Base-by-base conservation (phyloP, 2,888 invertebrate genomes). In the Trissoscelio sp. region DNA sequence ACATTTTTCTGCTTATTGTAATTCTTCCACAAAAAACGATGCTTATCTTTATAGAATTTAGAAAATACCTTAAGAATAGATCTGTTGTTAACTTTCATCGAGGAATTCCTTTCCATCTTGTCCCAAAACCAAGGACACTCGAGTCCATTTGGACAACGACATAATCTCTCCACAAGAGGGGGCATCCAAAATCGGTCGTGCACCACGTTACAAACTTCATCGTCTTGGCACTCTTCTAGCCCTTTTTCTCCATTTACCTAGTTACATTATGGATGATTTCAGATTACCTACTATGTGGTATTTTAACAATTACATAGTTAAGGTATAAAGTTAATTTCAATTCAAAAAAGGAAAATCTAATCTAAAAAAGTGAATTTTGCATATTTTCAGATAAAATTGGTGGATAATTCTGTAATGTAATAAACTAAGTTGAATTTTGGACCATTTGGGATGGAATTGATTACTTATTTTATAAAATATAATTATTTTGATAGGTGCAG, bases 161-260 rank as follows among this genome's bases (percentile, higher is more conserved):
- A 95, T 62, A 94, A 91, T 11, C 95, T 92, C 88, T 94, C 92
- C 0, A 94, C 92, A 78, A 94, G 92, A 22, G 92, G 90, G 46
- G 93, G 91, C 64, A 93, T 91, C 95, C 95, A 94, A 90, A 93
- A 93, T 51, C 94, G 92, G 85, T 88, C 89, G 84, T 94, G 89
- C 83, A 93, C 89, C 78, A 93, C 92, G 58, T 93, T 92, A 88
- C 94, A 94, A 37, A 93, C 92, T 9, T 92, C 91, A 58, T 89
- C 84, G 14, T 82, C 84, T 5, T 80, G 85, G 87, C 95, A 95
- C 31, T 89, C 86, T 0, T 92, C 92, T 85, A 95, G 90, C 75
- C 94, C 93, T 82, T 93, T 92, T 89, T 95, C 94, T 85, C 94
- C 94, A 83, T 93, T 92, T 82, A 93, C 92, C 94, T 94, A 83